Base-by-base conservation (phyloP, 2,113 vertebrate genomes). In the Podilymbus podiceps region DNA sequence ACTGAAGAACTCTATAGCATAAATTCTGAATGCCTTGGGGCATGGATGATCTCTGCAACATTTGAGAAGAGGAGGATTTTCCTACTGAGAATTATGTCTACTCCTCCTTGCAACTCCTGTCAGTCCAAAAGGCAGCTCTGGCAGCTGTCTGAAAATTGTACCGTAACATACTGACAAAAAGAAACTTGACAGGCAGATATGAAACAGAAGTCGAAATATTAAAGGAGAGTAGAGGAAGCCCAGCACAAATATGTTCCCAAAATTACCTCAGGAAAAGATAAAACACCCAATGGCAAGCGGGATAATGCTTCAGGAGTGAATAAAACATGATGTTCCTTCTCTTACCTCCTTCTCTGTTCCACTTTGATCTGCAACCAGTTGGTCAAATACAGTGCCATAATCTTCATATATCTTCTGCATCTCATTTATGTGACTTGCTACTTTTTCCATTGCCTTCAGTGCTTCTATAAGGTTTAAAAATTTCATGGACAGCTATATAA, bases 381-480 rank as follows among this genome's bases (percentile, higher is more conserved):
- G 99, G 97, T 99, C 99, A 88, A 99, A 99, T 89, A 99, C 99
- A 0, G 99, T 97, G 87, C 99, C 99, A 10, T 99, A 99, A 92
- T 99, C 99, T 97, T 99, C 99, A 15, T 99, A 99, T 92, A 99
- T 99, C 98, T 99, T 99, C 98, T 99, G 99, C 99, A 99, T 99
- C 98, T 99, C 99, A 2, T 99, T 99, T 97, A 99, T 99, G 97
- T 99, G 99, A 95, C 99, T 99, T 40, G 99, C 99, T 67, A 99
- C 99, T 96, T 99, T 99, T 93, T 99, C 99, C 99, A 99, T 99
- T 77, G 99, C 99, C 95, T 99, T 99, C 63, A 99, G 96, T 2
- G 99, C 99, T 98, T 99, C 99, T 99, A 87, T 83, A 96, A 89
- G 42, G 50, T 94, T 17, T 55, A 94, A 96, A 79, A 35, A 94